Conservation (phyloP, 1,140 invertebrate species). For the Melanaphis sacchari region DNA sequence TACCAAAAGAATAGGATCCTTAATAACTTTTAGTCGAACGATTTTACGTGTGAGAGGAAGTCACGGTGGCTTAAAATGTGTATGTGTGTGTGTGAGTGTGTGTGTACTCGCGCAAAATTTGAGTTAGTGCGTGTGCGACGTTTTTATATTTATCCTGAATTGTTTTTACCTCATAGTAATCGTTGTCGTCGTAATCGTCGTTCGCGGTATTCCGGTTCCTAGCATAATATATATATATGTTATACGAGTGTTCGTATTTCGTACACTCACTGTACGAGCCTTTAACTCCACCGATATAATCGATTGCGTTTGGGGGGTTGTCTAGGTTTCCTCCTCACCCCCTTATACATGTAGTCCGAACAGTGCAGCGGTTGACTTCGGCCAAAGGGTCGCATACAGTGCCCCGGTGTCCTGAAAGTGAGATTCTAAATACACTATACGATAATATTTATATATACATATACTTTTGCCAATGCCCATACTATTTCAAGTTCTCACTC, state of each 20-base stretch:
- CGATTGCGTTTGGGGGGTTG: background rate
- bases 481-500: background rate
- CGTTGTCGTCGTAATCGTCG: background rate
- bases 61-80: background rate
- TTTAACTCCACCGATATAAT: background rate
- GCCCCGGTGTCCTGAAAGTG: background rate
- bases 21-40: conserved; percentile 21
- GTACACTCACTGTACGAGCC: background rate
- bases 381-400: background rate
- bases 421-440: background rate
- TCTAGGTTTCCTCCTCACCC: background rate
- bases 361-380: background rate
- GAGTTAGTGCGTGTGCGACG: background rate
- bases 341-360: background rate
- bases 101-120: background rate
- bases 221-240: background rate
- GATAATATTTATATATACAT: background rate
- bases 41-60: background rate
- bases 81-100: background rate
- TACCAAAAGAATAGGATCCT: background rate
- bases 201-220: background rate
- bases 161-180: background rate
- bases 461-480: background rate
- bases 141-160: conserved; percentile 26
- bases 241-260: background rate